A percentile compares a stretch with the other conserved stretches of the same genome.
Evolutionary conservation across 2,797 vertebrate species (phyloP).

Genomic region (Somateria mollissima): DNA sequence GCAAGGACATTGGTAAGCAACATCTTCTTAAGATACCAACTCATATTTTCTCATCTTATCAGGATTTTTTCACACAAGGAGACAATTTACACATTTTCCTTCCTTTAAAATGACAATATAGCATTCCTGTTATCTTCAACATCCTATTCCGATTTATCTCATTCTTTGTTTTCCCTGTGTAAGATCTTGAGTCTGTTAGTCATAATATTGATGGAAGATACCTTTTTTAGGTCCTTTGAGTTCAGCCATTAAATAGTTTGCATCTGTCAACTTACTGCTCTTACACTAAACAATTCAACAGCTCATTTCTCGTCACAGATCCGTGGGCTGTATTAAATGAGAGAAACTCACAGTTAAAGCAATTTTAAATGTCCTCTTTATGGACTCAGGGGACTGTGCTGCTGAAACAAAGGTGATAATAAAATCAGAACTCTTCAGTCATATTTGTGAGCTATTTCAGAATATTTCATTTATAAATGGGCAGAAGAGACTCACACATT

Average conservation of each 20-base stretch:
- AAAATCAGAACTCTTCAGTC: background rate
- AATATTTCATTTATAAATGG: background rate
- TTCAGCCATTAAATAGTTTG: conserved; percentile 10
- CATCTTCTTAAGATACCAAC: background rate
- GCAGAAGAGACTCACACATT: background rate
- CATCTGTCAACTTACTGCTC: background rate
- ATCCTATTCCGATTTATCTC: background rate
- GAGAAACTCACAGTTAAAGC: background rate
- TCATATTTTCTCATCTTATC: background rate
- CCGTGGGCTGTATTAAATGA: background rate
- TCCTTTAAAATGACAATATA: background rate
- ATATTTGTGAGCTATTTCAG: background rate
- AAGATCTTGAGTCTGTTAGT: background rate
- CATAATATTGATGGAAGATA: background rate
- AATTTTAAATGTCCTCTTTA: conserved; percentile 9
- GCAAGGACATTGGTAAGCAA: background rate
- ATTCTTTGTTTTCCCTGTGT: background rate
- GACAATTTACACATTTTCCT: background rate
- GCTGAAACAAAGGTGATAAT: background rate
- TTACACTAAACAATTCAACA: background rate
- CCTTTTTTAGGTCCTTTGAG: background rate
- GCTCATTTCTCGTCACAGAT: background rate
- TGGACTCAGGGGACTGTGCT: background rate
- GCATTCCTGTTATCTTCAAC: background rate
- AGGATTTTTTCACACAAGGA: background rate